Evolutionary conservation across 2,113 vertebrate species (phyloP), one percentile per base, ranked within the genome.

Genomic region (Psittacula cyanocephala): DNA sequence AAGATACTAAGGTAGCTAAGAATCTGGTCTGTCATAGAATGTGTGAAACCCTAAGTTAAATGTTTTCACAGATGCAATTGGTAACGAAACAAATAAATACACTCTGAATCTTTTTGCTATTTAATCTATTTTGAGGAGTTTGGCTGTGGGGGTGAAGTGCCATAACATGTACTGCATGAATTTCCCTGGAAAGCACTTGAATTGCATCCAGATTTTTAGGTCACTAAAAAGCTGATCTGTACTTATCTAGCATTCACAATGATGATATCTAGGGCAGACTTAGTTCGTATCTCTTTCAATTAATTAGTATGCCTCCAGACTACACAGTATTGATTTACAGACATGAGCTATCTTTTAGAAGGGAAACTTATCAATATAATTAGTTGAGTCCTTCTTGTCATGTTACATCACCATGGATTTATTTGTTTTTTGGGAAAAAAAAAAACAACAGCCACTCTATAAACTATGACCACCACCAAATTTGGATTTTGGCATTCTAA

Each of bases 101-200:
- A 59, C 3, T 50, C 9, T 16, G 52, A 37, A 5, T 69, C 19
- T 29, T 81, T 39, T 44, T 77, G 22, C 29, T 50, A 41, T 41
- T 39, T 75, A 89, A 27, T 13, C 14, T 44, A 80, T 88, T 18
- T 2, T 2, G 6, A 10, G 35, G 28, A 64, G 8, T 3, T 3
- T 59, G 24, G 4, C 9, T 6, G 2, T 25, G 6, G 5, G 6
- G 9, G 5, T 4, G 2, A 46, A 76, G 15, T 24, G 1, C 6
- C 29, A 6, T 39, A 52, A 52, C 5, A n/a, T 46, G 11, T 41
- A 6, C 17, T 43, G 6, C 5, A 9, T 77, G 20, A 69, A 17
- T 79, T 75, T 76, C 7, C 11, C 52, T 68, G 35, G 23, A 78
- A 89, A 78, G 19, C 10, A 49, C 29, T 50, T 79, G 24, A 85